A percentile compares a stretch with the other conserved stretches of the same genome.
Conservation (phyloP, 64 coral and sea anemone genomes). For the Porites australiensis region DNA sequence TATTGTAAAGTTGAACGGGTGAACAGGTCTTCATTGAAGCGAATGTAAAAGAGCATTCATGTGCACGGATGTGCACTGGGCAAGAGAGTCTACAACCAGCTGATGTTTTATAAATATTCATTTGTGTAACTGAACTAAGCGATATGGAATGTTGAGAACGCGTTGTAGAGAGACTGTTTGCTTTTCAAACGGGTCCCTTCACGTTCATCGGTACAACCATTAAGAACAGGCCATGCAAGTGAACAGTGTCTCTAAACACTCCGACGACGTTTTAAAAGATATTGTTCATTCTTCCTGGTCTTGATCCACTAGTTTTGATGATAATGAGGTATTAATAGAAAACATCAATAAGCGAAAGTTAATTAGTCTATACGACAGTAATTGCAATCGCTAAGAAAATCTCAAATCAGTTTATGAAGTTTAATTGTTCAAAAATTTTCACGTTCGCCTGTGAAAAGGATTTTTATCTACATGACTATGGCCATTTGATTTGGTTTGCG, state of each 20-base stretch:
- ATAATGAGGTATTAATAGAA: not conserved
- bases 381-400: slow-evolving; percentile 10
- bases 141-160: slow-evolving; percentile 51
- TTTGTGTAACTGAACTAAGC: slow-evolving; percentile 46
- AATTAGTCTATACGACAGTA: slow-evolving; percentile 3
- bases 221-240: not conserved
- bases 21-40: slow-evolving; percentile 10
- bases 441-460: not conserved
- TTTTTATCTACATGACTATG: not conserved
- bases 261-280: not conserved
- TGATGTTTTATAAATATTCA: slow-evolving; percentile 44
- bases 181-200: slow-evolving; percentile 25
- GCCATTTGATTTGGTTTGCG: too few species aligned
- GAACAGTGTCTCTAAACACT: not conserved
- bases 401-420: not conserved
- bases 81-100: not conserved
- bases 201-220: not conserved
- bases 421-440: not conserved
- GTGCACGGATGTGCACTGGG: slow-evolving; percentile 14
- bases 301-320: not conserved
- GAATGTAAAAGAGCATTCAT: slow-evolving; percentile 33
- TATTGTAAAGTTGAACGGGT: too few species aligned
- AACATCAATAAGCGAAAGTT: not conserved
- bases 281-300: not conserved
- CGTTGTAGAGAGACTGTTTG: slow-evolving; percentile 12